phyloP scores from a whole-genome alignment of 2,113 vertebrate species.

The Cricetomys ansorgei region DNA sequence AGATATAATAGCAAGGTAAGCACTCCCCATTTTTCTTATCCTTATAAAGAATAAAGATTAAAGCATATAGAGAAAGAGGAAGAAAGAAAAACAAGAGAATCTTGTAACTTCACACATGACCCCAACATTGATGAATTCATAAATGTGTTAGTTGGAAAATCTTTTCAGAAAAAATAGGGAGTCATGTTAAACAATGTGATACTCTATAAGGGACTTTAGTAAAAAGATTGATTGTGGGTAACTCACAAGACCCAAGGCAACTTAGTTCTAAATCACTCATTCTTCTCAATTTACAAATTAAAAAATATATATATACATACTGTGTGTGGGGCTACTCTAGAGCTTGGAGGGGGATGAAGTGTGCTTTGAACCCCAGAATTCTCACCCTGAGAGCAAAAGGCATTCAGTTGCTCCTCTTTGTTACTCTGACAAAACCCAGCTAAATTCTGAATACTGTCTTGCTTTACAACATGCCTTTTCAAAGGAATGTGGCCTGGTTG shows the following conservation, averaged over 20 bases:
- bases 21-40: neutral
- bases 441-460: too few species aligned
- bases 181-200: neutral
- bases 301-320: neutral
- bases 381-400: too few species aligned
- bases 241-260: neutral
- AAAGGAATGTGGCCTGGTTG: too few species aligned
- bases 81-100: neutral
- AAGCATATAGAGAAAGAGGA: neutral
- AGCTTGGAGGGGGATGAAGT: too few species aligned
- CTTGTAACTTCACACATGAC: neutral
- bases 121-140: neutral
- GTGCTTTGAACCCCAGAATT: too few species aligned
- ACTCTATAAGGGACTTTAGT: neutral
- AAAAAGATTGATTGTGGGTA: neutral
- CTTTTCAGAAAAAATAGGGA: neutral
- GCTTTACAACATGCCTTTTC: too few species aligned
- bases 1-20: neutral
- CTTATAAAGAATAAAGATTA: neutral
- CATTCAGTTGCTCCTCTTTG: too few species aligned
- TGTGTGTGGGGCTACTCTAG: too few species aligned
- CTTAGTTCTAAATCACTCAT: neutral
- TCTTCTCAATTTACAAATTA: neutral
- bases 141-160: neutral
- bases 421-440: too few species aligned